Percentiles rank a stretch among this genome's conserved stretches.
Evolutionary conservation across 2,113 vertebrate species (phyloP).

Genomic region (Grallaria varia): DNA sequence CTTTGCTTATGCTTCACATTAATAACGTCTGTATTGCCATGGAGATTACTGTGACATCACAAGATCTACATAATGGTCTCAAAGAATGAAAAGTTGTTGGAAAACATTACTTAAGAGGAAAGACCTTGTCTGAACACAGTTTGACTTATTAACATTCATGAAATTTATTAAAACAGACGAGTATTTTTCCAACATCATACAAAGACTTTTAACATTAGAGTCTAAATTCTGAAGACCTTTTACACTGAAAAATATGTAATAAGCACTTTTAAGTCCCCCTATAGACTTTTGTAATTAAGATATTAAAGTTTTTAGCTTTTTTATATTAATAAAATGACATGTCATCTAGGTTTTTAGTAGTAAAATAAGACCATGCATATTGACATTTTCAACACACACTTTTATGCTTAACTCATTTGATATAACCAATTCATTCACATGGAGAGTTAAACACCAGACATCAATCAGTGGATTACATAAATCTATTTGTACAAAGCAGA

Average conservation of each 20-base stretch:
- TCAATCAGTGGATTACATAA: not conserved
- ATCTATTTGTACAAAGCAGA: not conserved
- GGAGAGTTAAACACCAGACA: not conserved
- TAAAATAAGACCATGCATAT: not conserved
- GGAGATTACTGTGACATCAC: constrained; percentile 15
- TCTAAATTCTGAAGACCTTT: not conserved
- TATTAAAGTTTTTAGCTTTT: not conserved
- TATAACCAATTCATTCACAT: not conserved
- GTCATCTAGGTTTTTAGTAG: not conserved
- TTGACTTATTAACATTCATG: constrained; percentile 15
- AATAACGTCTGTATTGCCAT: not conserved
- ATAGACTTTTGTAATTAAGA: not conserved
- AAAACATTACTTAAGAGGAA: constrained; percentile 31
- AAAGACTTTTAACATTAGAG: not conserved
- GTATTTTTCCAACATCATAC: not conserved
- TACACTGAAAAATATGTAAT: not conserved
- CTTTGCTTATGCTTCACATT: not conserved
- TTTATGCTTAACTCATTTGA: not conserved
- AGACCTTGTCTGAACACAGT: not conserved
- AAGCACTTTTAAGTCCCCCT: not conserved
- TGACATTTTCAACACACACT: not conserved
- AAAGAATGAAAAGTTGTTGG: constrained; percentile 22
- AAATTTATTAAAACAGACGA: not conserved
- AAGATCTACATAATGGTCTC: not conserved
- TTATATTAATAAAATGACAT: not conserved